These are phyloP conservation scores for Dryoscopus gambensis DNA, from an alignment of 2,113 vertebrate genomes.

Conservation along the genomic window DNA sequence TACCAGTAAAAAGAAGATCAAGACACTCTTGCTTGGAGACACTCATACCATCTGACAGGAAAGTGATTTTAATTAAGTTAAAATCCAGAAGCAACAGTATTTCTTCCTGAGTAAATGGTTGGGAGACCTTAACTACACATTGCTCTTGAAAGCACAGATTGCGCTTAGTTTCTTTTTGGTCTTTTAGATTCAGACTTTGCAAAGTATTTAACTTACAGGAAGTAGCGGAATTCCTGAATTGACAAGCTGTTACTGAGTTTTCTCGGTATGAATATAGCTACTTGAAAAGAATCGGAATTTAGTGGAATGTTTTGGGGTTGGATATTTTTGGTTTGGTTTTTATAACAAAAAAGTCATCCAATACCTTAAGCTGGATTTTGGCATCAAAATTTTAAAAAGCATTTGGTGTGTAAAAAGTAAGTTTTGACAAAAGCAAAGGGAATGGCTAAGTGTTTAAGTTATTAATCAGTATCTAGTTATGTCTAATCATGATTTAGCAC, in stretches of 20 bases:
- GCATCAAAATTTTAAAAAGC: not conserved
- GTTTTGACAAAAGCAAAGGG: not conserved
- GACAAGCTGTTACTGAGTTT: not conserved
- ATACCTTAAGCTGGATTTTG: not conserved
- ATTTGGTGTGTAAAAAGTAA: not conserved
- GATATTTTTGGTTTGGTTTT: not conserved
- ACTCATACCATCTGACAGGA: not conserved
- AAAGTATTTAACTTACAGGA: not conserved
- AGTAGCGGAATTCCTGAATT: not conserved
- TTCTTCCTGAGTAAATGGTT: not conserved
- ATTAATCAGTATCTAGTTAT: not conserved
- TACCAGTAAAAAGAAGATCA: not conserved
- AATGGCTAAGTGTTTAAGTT: not conserved
- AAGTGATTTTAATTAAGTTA: conserved; percentile 7
- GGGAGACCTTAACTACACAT: not conserved
- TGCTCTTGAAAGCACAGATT: not conserved
- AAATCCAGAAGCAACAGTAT: conserved; percentile 10
- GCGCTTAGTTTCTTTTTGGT: not conserved
- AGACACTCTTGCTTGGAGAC: not conserved
- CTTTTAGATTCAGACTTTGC: not conserved
- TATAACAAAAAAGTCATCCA: not conserved
- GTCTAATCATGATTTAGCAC: not conserved
- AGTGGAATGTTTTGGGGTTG: not conserved
- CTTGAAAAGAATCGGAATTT: not conserved
- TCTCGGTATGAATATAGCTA: not conserved